Evolutionary conservation across 2,797 vertebrate genomes (phyloP), one percentile per base, ranked within the genome.

Genomic region (Anisognathus igniventris): DNA sequence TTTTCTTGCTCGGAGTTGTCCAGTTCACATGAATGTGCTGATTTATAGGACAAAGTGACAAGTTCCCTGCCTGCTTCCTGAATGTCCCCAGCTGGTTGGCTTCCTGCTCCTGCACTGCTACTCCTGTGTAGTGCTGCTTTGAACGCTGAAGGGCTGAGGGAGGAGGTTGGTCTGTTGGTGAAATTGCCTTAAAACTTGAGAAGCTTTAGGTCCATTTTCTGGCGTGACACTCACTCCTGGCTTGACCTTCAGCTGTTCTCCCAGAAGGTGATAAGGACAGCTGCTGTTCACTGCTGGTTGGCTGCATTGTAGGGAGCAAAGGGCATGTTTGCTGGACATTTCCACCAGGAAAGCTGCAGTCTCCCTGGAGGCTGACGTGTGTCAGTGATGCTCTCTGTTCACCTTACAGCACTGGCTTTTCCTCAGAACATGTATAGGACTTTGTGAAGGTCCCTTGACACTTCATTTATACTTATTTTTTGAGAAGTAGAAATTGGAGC

Each of bases 151-250:
- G 56, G 50, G 30, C 47, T 58, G 72, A 61, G 54, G 44, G 67
- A 65, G 11, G 28, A 68, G 35, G 12, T 25, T 47, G 20, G 1
- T 47, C 19, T 60, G 17, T 37, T 78, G 58, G 22, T 79, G 48
- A 60, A 89, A 31, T 21, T 66, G 31, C 50, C 24, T 57, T 62
- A 54, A 76, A 54, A 42, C n/a, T 61, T 7, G 0, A 64, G 56
- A 73, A 66, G 15, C 30, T 75, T 30, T 60, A 66, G 51, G 47
- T 88, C 27, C 1, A 0, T 33, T 85, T 92, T 71, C 44, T 92
- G 33, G 12, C 0, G 0, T 54, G 31, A 6, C 56, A 33, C 20
- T 73, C 0, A 0, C 54, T 75, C 42, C 45, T 92, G 64, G 20
- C 25, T 78, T 72, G 39, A 65, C 39, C 75, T 91, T 82, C 33